phyloP scores from a whole-genome alignment of 2,888 invertebrate genomes.

The Aporophyla lueneburgensis region DNA sequence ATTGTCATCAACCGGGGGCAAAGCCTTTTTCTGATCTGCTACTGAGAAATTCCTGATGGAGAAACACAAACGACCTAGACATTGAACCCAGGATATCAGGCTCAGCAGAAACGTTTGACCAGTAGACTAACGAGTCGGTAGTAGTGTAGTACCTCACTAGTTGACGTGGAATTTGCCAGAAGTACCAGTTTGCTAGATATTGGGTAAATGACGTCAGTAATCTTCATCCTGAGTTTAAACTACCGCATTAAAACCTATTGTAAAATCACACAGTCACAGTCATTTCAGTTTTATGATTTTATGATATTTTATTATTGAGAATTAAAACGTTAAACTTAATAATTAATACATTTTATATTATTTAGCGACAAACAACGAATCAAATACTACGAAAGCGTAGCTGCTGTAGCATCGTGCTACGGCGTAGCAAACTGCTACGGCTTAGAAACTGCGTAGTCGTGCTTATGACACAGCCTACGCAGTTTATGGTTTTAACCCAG shows the following conservation, averaged over 20 bases:
- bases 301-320: neutral
- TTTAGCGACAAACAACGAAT: neutral
- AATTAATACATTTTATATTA: neutral
- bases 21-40: neutral
- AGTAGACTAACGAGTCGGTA: neutral
- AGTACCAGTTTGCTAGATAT: neutral
- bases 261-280: neutral
- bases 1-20: neutral
- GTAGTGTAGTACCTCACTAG: neutral
- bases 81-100: neutral
- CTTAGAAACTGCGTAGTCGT: slow-evolving; percentile 10
- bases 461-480: neutral
- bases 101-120: neutral
- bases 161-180: neutral
- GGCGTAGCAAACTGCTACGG: slow-evolving; percentile 15
- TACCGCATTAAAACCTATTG: too few relatives aligned
- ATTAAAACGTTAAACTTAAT: neutral
- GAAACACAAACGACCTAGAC: neutral
- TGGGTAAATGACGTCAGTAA: neutral
- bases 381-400: neutral
- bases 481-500: neutral
- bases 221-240: neutral
- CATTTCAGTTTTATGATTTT: neutral
- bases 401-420: slow-evolving; percentile 4
- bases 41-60: too few relatives aligned